Evolutionary conservation across 2,888 invertebrate genomes (phyloP), one percentile per base, ranked within the genome.

Genomic region (Salticus scenicus): DNA sequence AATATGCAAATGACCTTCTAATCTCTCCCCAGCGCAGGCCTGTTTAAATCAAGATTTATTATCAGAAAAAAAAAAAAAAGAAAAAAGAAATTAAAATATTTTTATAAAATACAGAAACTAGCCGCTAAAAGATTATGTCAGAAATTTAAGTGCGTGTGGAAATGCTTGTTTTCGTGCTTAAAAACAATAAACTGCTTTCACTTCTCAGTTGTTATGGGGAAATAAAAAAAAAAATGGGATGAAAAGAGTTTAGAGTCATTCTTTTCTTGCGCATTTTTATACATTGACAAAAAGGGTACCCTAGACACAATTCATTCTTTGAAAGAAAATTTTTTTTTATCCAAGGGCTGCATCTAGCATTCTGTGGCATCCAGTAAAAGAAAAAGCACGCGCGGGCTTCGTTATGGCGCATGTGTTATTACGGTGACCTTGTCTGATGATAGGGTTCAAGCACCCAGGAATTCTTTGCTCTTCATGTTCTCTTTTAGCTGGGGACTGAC

Each of bases 361-460:
- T n/a, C n/a, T n/a, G n/a, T n/a, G n/a, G n/a, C n/a, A n/a, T n/a
- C n/a, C n/a, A n/a, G n/a, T n/a, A n/a, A n/a, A n/a, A n/a, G 24
- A 24, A 24, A 1, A 24, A 17, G 24, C 2, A 24, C 1, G 57
- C 20, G 24, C 24, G 12, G 24, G 24, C 4, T 24, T 57, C 57
- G 57, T 57, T 57, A n/a, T 57, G 57, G 67, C 67, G 33, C 67
- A 67, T 67, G 67, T 20, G 33, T 31, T 37, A 10, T n/a, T 33
- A 5, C 17, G 51, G 24, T 80, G 80, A 80, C 80, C 80, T 80
- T 80, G 80, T 80, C 80, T 74, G 80, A 67, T 51, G 80, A 27
- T 47, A 37, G 73, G 69, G 80, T 80, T 80, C 72, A 72, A 72
- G 72, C 72, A 66, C 70, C 79, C 71, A 41, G 66, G n/a, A 31